Base-by-base conservation (phyloP, 2,797 vertebrate genomes). In the Apodemus agrarius region DNA sequence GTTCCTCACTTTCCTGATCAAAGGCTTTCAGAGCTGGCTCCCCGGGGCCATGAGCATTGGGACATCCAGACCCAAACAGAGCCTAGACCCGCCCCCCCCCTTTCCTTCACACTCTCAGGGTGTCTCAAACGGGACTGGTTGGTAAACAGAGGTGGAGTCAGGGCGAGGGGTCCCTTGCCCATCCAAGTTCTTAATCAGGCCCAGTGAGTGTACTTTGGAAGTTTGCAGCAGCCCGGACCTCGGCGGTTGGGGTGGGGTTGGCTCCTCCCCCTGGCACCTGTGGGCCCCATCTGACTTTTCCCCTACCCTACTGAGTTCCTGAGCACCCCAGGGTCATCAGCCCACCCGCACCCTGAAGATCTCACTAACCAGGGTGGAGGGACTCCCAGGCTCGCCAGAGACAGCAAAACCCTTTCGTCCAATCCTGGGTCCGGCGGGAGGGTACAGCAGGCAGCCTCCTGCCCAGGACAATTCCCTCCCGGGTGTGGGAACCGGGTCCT, bases 41-140 rank as follows among this genome's bases (percentile, higher is more conserved):
- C 52, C 43, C 29, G 0, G 49, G 3, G 34, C 54, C 31, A 46
- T 1, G 0, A 34, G 29, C 1, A 6, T n/a, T 75, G 1, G 19
- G 40, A 12, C 52, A 3, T 43, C 0, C 1, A 3, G 84, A 26
- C 31, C 37, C 19, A n/a, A 1, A 16, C 19, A 21, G 29, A 80
- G 3, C 12, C 72, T 52, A 54, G 80, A 11, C 26, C 11, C 2
- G 2, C 2, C 37, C 11, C 14, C 1, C 34, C 7, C 1, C 16
- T 14, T 16, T 29, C 40, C 19, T 85, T 84, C 87, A n/a, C 31
- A 46, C 49, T 49, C 37, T 37, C 21, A 59, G 26, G 21, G 54
- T 46, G 21, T 37, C 21, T 6, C 34, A 52, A 49, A 72, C 10
- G 43, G 81, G 26, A 12, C 75, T 13, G 22, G 40, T 52, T 49